These are phyloP conservation scores for Oxyruncus cristatus DNA, from an alignment of 2,113 vertebrate genomes.

Conservation along the genomic window DNA sequence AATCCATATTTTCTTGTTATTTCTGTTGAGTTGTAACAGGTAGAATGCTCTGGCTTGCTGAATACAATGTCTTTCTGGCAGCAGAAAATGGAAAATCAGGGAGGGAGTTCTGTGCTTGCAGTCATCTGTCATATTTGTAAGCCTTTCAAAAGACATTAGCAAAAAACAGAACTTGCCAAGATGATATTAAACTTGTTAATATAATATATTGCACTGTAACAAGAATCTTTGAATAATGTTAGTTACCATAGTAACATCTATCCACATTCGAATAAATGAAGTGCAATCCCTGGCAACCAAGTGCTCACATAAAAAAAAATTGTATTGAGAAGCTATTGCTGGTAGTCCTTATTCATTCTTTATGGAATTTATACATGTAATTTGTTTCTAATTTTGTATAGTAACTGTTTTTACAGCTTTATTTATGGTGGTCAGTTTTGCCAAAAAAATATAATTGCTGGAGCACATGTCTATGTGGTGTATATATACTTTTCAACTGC, in stretches of 20 bases:
- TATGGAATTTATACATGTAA: background rate
- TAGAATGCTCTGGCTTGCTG: background rate
- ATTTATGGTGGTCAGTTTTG: background rate
- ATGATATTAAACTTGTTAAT: slow-evolving; percentile 32
- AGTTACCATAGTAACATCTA: slow-evolving; percentile 38
- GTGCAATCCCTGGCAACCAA: slow-evolving; percentile 47
- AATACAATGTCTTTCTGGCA: slow-evolving; percentile 31
- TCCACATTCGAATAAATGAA: slow-evolving; percentile 48
- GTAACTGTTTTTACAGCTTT: slow-evolving; percentile 1
- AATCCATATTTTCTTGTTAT: background rate
- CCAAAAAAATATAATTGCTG: background rate
- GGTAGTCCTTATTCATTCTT: background rate
- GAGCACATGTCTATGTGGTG: background rate
- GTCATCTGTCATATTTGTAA: slow-evolving; percentile 1
- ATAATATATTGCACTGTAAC: slow-evolving; percentile 1
- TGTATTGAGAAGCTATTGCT: background rate
- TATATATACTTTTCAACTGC: background rate
- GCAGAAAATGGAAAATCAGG: slow-evolving; percentile 31
- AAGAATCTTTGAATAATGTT: slow-evolving; percentile 6
- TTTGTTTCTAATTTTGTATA: slow-evolving; percentile 9
- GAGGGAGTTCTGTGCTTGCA: background rate
- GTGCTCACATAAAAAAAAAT: background rate
- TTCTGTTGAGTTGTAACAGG: background rate
- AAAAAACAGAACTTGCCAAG: slow-evolving; percentile 11
- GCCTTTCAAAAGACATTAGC: background rate